Evolutionary conservation across 2,888 invertebrate species (phyloP), one percentile per base, ranked within the genome.

Genomic region (Metellina segmentata): DNA sequence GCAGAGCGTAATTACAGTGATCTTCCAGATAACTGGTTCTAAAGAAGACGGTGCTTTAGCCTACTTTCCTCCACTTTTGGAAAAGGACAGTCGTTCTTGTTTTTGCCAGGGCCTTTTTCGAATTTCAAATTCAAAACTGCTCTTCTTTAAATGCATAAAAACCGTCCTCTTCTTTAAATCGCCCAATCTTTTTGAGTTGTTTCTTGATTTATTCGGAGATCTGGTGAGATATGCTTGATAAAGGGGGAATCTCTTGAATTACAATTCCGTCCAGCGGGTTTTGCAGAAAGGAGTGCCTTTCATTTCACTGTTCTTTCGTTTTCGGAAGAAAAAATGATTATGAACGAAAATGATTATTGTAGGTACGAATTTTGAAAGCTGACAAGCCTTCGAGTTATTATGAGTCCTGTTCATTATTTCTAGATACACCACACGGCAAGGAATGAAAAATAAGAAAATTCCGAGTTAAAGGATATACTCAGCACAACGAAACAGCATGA

Each of bases 1-100:
- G 72, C 34, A 53, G 69, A 19, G 16, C 53, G 61, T 91, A 78
- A 91, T 91, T 77, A 91, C 79, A 71, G 71, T 91, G 77, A 91
- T 91, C 61, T 13, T 19, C 71, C 72, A 19, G 52, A 77, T 74
- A 78, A 87, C 86, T 78, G 82, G 91, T 82, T 87, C 82, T 77
- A 78, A 91, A 87, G 61, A 78, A 87, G 87, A 82, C 61, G 61
- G 82, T 53, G 91, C 87, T 20, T 49, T 77, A 13, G 75, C 74
- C 53, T 19, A 34, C 79, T 87, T 79, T 87, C 79, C 20, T 71
- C 71, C n/a, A 48, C 48, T 61, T 53, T 19, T 52, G 7, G 11
- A 69, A 69, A 87, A 87, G 34, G 81, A 81, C 61, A 61, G 74
- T 81, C 16, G 61, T 88, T 88, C 34, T 52, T 49, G 49, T 49